These are phyloP conservation scores for Elgonia sp. DNA, from an alignment of 2,888 invertebrate genomes.

Conservation along the genomic window DNA sequence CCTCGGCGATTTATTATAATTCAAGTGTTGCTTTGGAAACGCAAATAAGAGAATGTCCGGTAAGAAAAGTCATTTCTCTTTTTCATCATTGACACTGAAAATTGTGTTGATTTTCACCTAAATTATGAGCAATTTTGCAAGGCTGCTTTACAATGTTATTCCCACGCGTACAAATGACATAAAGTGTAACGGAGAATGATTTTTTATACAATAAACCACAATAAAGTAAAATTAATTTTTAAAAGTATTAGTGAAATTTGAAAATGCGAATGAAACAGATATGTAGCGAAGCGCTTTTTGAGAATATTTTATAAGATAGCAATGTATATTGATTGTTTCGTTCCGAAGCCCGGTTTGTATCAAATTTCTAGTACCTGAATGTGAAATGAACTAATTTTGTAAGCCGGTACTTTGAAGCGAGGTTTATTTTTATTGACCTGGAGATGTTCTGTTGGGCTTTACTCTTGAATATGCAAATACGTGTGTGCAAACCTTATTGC, in stretches of 20 bases:
- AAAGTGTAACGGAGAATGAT: too few species aligned
- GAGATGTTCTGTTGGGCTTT: slow-evolving; percentile 24
- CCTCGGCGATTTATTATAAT: slow-evolving; percentile 12
- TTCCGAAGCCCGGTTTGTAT: slow-evolving; percentile 11
- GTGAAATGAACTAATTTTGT: slow-evolving; percentile 39
- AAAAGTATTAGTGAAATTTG: slow-evolving; percentile 1
- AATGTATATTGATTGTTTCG: background rate
- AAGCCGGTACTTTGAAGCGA: slow-evolving; percentile 23
- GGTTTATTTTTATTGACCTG: slow-evolving; percentile 32
- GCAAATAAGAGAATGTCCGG: background rate
- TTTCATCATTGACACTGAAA: slow-evolving; percentile 35
- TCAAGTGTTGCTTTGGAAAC: background rate
- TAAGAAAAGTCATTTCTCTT: slow-evolving; percentile 36
- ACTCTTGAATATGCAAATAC: slow-evolving; percentile 35
- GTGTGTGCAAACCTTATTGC: slow-evolving; percentile 47
- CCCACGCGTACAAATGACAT: too few species aligned
- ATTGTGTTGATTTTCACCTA: slow-evolving; percentile 50
- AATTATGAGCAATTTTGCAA: slow-evolving; percentile 32
- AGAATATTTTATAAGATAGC: slow-evolving; percentile 32
- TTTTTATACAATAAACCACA: background rate
- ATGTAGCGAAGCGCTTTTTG: slow-evolving; percentile 28
- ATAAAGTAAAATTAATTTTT: background rate
- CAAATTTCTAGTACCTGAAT: slow-evolving; percentile 64
- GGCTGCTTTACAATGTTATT: too few species aligned
- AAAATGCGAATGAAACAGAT: background rate